phyloP scores from a whole-genome alignment of 2,113 vertebrate genomes.

The Phoxinus phoxinus region DNA sequence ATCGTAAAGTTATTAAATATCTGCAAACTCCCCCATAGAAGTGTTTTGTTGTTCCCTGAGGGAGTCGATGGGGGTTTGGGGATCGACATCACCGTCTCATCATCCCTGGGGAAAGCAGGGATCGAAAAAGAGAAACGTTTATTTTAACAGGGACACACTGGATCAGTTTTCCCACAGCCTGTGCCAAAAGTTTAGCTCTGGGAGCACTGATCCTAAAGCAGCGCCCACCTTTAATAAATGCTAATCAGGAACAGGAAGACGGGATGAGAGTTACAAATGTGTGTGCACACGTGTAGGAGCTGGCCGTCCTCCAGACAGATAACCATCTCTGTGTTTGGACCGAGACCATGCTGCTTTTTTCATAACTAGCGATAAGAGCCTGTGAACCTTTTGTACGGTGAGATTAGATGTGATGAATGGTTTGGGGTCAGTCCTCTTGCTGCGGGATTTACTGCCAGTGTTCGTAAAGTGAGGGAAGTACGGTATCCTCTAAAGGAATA shows the following conservation, averaged over 20 bases:
- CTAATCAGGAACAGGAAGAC: constrained; percentile 12
- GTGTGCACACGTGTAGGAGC: background rate
- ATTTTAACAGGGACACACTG: constrained; percentile 69
- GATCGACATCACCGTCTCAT: constrained; percentile 40
- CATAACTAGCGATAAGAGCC: constrained; percentile 9
- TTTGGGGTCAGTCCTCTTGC: background rate
- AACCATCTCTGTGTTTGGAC: constrained; percentile 21
- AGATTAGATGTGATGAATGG: background rate
- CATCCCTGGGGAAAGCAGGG: constrained; percentile 61
- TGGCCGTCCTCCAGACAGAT: background rate
- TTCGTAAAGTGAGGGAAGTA: background rate
- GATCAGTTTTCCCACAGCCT: constrained; percentile 75
- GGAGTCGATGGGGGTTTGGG: background rate
- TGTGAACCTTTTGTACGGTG: constrained; percentile 16
- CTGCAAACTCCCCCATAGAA: background rate
- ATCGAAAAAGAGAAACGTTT: constrained; percentile 72
- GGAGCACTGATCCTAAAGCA: constrained; percentile 33
- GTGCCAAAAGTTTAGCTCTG: constrained; percentile 59
- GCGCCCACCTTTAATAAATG: constrained; percentile 42
- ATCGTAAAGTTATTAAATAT: background rate
- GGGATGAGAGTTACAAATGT: constrained; percentile 21
- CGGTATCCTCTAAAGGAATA: background rate
- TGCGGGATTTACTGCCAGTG: background rate
- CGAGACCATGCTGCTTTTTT: background rate
- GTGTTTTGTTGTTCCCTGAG: background rate